phyloP scores from a whole-genome alignment of 2,113 vertebrate species.

The Menura novaehollandiae region DNA sequence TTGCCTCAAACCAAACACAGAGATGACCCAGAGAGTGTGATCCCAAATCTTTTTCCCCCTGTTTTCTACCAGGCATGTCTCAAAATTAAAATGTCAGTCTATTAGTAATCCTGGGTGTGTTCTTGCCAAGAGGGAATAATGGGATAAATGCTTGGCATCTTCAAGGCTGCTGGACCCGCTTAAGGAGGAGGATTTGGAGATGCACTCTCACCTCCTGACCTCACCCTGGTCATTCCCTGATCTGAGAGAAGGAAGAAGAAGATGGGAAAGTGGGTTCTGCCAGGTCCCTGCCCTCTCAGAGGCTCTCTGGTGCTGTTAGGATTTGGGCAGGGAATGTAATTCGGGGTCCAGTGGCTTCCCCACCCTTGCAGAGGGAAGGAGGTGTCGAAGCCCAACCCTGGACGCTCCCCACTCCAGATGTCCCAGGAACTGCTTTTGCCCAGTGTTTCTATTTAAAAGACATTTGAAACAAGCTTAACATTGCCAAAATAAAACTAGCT shows the following conservation, averaged over 20 bases:
- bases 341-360: neutral
- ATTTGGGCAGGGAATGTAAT: neutral
- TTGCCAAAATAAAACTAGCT: conserved; percentile 47
- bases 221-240: neutral
- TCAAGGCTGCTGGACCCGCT: rapidly evolving
- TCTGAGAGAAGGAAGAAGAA: neutral
- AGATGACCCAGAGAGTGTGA: neutral
- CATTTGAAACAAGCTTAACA: neutral
- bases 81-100: neutral
- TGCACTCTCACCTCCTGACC: neutral
- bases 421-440: neutral
- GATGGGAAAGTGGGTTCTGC: neutral
- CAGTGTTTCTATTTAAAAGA: conserved; percentile 20
- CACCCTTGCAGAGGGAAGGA: neutral
- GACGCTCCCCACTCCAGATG: neutral
- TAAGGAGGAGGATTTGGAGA: neutral
- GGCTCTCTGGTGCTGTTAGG: neutral
- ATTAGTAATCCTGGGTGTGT: neutral
- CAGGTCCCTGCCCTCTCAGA: neutral
- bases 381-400: neutral
- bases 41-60: neutral
- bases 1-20: neutral
- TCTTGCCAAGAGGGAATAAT: neutral
- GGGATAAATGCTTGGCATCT: neutral
- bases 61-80: neutral